These are phyloP conservation scores for Trachops cirrhosus DNA, from an alignment of 2,797 vertebrate species.

Conservation along the genomic window DNA sequence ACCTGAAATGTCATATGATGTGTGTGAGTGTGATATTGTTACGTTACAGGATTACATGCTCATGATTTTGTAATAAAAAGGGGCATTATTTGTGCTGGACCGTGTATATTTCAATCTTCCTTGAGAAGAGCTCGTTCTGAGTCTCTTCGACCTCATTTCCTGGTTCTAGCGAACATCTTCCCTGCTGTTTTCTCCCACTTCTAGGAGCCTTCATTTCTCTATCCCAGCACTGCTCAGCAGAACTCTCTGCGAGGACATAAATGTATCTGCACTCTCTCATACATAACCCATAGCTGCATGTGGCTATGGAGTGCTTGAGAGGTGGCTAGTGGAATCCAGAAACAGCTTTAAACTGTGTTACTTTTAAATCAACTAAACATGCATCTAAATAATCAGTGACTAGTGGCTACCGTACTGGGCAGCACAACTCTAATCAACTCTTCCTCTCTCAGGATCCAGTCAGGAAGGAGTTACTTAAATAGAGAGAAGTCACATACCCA, in stretches of 20 bases:
- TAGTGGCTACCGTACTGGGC: neutral
- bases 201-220: neutral
- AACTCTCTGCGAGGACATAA: neutral
- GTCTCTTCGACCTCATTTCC: neutral
- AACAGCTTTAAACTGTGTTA: neutral
- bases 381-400: neutral
- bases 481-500: neutral
- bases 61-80: too few relatives aligned
- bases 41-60: too few relatives aligned
- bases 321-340: neutral
- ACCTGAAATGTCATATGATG: too few relatives aligned
- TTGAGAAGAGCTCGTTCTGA: neutral
- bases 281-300: neutral
- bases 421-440: neutral
- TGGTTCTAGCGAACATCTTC: neutral
- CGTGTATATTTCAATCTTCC: neutral
- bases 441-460: neutral
- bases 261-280: neutral
- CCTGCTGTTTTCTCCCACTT: neutral
- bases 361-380: neutral
- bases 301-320: neutral
- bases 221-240: neutral
- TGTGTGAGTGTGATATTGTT: too few relatives aligned
- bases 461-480: neutral
- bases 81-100: too few relatives aligned